Conservation (phyloP, 2,888 invertebrate genomes). For the Chrysotoxum bicinctum region DNA sequence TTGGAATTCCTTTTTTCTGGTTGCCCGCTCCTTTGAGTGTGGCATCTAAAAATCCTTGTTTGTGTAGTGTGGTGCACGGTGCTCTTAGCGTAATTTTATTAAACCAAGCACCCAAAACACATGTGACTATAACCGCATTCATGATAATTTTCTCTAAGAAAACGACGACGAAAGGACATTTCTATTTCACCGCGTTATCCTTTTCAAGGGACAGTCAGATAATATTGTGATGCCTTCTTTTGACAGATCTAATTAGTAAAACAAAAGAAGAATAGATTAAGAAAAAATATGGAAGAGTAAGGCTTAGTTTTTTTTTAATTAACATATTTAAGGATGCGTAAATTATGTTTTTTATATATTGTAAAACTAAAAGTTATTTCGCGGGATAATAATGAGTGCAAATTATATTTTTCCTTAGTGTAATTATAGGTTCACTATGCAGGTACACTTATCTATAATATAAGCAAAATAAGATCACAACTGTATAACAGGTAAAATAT, state of each 20-base stretch:
- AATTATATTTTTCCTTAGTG: background rate
- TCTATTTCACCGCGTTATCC: slow-evolving; percentile 43
- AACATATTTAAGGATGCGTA: slow-evolving; percentile 69
- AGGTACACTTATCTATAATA: too few relatives aligned
- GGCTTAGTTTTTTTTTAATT: slow-evolving; percentile 67
- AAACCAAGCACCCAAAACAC: slow-evolving; percentile 67
- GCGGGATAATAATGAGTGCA: background rate
- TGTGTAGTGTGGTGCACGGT: slow-evolving; percentile 39
- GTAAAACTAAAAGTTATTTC: slow-evolving; percentile 23
- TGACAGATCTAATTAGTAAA: slow-evolving; percentile 68
- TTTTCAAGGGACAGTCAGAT: slow-evolving; percentile 54
- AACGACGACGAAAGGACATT: slow-evolving; percentile 48
- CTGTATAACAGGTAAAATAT: too few relatives aligned
- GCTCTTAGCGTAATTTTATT: slow-evolving; percentile 69
- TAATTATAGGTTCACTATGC: background rate
- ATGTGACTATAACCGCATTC: slow-evolving; percentile 70
- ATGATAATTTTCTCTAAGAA: slow-evolving; percentile 65
- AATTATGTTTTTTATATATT: slow-evolving; percentile 27
- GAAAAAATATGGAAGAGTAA: slow-evolving; percentile 18
- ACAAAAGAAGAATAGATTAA: slow-evolving; percentile 56
- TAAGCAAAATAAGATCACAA: too few relatives aligned
- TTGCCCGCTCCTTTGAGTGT: slow-evolving; percentile 55
- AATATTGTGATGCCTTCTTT: slow-evolving; percentile 57
- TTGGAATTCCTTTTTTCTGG: slow-evolving; percentile 60
- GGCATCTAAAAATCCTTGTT: slow-evolving; percentile 64